phyloP scores from a whole-genome alignment of 2,888 invertebrate genomes.

The Esperia sulphurella region DNA sequence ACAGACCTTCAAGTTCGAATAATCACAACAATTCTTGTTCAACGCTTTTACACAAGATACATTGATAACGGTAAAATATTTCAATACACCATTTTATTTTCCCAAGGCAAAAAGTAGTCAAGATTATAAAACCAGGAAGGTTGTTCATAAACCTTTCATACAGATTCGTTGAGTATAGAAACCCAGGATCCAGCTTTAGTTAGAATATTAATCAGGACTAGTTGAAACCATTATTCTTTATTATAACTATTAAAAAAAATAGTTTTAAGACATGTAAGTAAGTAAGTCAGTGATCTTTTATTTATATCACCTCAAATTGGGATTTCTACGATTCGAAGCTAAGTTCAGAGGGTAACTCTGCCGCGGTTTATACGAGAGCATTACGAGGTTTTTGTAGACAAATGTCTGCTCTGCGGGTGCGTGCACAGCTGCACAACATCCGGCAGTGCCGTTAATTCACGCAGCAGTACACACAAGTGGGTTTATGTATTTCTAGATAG shows the following conservation, averaged over 20 bases:
- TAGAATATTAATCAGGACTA: no score
- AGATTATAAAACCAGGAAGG: no score
- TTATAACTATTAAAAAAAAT: not conserved
- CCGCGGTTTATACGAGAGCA: constrained; percentile 8
- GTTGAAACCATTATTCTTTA: no score
- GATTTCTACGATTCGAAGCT: not conserved
- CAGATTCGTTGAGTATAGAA: no score
- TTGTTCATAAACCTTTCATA: no score
- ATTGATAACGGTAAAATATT: no score
- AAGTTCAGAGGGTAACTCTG: not conserved
- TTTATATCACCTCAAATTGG: not conserved
- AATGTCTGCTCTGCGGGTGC: constrained; percentile 2
- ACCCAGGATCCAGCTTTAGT: no score
- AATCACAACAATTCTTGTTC: no score
- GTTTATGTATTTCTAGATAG: not conserved
- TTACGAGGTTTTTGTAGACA: constrained; percentile 7
- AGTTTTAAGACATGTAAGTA: not conserved
- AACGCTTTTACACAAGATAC: no score
- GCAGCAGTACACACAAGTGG: not conserved
- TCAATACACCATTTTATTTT: no score
- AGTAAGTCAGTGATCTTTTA: not conserved
- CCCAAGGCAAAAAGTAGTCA: no score
- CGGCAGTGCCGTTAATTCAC: not conserved
- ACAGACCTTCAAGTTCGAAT: no score
- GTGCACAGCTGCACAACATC: constrained; percentile 12